Evolutionary conservation across 1,140 invertebrate species (phyloP), one percentile per base, ranked within the genome.

Genomic region (Nasonia vitripennis): DNA sequence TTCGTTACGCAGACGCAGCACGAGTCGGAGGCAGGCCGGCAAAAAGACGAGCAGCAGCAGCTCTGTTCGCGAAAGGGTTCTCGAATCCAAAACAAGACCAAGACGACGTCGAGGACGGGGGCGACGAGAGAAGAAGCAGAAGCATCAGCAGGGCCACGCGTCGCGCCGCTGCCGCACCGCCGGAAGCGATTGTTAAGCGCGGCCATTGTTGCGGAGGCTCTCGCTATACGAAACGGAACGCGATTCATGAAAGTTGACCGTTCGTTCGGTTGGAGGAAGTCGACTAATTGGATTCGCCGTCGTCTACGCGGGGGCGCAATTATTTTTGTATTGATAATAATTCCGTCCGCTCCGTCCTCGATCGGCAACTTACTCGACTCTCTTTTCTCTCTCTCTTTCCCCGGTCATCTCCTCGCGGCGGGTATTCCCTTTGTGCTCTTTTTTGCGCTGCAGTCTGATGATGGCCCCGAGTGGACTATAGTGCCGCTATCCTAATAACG

Each of bases 111-210:
- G 73, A n/a, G 1, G 31, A 12, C 14, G 23, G 10, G 68, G 68
- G 68, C 27, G 68, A 71, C 3, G 68, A 71, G 20, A 62, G 55
- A 62, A 62, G 17, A 62, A 62, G 20, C 55, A 62, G 55, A 62
- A 62, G 55, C 20, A 62, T 62, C 55, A 62, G 51, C n/a, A n/a
- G n/a, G 23, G 70, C 20, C 81, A 89, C 87, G 88, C 89, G 87
- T 88, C 78, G 85, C 78, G 71, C 84, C 75, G 34, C 5, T 37
- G 81, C 51, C 51, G 17, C 68, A 71, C 84, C 77, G 86, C 89
- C 89, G 91, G 91, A 92, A 91, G 86, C 82, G 86, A 89, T 89
- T 89, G 89, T 91, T 91, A 91, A 91, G 89, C 80, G 41, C n/a
- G 73, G 55, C 77, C 79, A 81, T 87, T 88, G 88, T 87, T 83